These are phyloP conservation scores for Spodoptera picta DNA, from an alignment of 2,888 invertebrate genomes.

Conservation along the genomic window DNA sequence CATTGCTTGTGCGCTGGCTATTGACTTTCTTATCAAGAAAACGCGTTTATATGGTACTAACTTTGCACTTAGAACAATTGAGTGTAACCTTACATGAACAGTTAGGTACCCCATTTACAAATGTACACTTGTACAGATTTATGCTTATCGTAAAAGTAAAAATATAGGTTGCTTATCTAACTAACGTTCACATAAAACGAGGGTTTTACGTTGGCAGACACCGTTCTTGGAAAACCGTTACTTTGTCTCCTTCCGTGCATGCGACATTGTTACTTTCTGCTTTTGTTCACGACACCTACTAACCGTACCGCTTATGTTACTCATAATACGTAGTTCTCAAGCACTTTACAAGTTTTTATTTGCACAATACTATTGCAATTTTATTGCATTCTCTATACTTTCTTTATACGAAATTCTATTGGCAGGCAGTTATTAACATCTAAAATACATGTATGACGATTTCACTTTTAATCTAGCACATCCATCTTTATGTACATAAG, in stretches of 20 bases:
- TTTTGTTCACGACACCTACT: slow-evolving; percentile 58
- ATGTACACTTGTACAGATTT: slow-evolving; percentile 31
- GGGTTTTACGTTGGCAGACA: slow-evolving; percentile 55
- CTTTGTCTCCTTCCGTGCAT: slow-evolving; percentile 60
- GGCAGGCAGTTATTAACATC: slow-evolving; percentile 45
- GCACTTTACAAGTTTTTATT: slow-evolving; percentile 53
- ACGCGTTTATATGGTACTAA: slow-evolving; percentile 25
- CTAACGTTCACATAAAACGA: slow-evolving; percentile 50
- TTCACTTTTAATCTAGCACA: slow-evolving; percentile 37
- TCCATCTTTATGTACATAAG: slow-evolving; percentile 15
- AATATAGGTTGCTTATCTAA: slow-evolving; percentile 47
- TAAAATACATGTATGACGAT: slow-evolving; percentile 16
- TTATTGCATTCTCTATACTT: slow-evolving; percentile 53
- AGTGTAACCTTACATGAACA: slow-evolving; percentile 33
- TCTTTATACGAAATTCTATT: slow-evolving; percentile 54
- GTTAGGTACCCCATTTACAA: slow-evolving; percentile 38
- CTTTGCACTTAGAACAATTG: slow-evolving; percentile 25
- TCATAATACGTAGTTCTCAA: slow-evolving; percentile 39
- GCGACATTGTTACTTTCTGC: slow-evolving; percentile 65
- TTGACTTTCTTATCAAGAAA: slow-evolving; percentile 37
- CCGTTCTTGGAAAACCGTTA: slow-evolving; percentile 64
- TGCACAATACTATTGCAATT: slow-evolving; percentile 57
- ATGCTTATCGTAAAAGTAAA: slow-evolving; percentile 51
- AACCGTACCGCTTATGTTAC: slow-evolving; percentile 46
- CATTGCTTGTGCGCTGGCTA: slow-evolving; percentile 13